Conservation (phyloP, 1,140 invertebrate genomes). For the Octopus sinensis region DNA sequence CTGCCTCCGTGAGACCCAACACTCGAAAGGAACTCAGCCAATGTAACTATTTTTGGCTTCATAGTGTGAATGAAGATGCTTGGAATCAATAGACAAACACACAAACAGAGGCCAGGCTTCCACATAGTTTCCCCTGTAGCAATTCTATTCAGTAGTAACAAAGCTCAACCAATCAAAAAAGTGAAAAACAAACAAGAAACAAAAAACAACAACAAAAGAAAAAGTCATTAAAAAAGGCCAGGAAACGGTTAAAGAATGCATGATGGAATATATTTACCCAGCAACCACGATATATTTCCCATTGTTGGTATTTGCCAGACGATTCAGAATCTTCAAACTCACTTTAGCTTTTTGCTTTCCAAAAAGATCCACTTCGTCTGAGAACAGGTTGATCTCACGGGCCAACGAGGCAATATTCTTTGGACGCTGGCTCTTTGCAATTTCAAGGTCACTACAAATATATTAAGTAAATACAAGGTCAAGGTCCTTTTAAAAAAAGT, state of each 20-base stretch:
- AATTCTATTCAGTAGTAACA: too few relatives aligned
- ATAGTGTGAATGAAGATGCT: too few relatives aligned
- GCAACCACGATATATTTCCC: constrained; percentile 95
- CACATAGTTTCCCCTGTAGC: too few relatives aligned
- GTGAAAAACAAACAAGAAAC: background rate
- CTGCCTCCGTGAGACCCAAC: too few relatives aligned
- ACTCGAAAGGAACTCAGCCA: too few relatives aligned
- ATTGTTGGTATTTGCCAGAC: constrained; percentile 68
- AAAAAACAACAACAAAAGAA: background rate
- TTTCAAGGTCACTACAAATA: constrained; percentile 74
- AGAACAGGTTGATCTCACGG: constrained; percentile 63
- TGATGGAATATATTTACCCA: constrained; percentile 66
- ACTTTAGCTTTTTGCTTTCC: constrained; percentile 95
- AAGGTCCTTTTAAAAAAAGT: background rate
- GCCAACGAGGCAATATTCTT: constrained; percentile 70
- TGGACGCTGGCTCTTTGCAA: constrained; percentile 81
- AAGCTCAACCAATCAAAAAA: too few relatives aligned
- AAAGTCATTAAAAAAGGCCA: background rate
- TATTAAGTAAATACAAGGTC: constrained; percentile 11
- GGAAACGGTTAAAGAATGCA: background rate
- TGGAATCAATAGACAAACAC: too few relatives aligned
- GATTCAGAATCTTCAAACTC: constrained; percentile 75
- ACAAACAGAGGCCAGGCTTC: too few relatives aligned
- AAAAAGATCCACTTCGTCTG: constrained; percentile 83
- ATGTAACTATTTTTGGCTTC: too few relatives aligned